A percentile compares a stretch with the other conserved stretches of the same genome.
These are phyloP conservation scores for Microctonus brassicae DNA, from an alignment of 2,888 invertebrate species.

Conservation along the genomic window DNA sequence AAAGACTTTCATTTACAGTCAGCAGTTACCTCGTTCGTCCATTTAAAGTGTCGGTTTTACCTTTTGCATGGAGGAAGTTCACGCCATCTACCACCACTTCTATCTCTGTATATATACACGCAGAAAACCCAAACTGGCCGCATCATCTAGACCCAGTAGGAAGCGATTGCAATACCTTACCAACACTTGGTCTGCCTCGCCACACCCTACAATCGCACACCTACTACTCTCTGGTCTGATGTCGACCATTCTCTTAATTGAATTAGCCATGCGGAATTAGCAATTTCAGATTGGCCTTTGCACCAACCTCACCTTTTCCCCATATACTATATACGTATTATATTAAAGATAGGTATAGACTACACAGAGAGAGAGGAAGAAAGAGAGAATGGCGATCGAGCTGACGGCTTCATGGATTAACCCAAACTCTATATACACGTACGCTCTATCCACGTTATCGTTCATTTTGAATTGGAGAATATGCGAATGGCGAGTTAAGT, in stretches of 20 bases:
- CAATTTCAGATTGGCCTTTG: conserved; percentile 63
- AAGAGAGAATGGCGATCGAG: too few relatives aligned
- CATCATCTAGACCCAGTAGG: conserved; percentile 41
- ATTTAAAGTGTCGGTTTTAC: conserved; percentile 56
- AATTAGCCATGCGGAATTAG: conserved; percentile 66
- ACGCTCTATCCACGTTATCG: conserved; percentile 16
- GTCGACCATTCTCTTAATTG: conserved; percentile 64
- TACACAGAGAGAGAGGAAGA: background rate
- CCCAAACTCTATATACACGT: background rate
- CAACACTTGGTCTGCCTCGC: conserved; percentile 38
- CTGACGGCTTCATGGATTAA: conserved; percentile 21
- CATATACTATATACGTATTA: background rate
- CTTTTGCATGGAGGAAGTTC: conserved; percentile 39
- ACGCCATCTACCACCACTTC: background rate
- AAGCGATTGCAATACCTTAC: conserved; percentile 45
- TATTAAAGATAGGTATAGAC: background rate
- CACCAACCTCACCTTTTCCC: conserved; percentile 27
- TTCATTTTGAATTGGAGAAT: conserved; percentile 19
- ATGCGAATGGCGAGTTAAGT: conserved; percentile 6
- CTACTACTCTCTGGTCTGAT: conserved; percentile 31
- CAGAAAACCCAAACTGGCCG: conserved; percentile 44
- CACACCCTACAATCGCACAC: conserved; percentile 36
- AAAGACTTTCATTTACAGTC: conserved; percentile 48
- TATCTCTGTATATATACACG: background rate
- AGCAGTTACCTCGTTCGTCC: conserved; percentile 56